Evolutionary conservation across 2,113 vertebrate species (phyloP), one percentile per base, ranked within the genome.

Genomic region (Erythrocebus patas): DNA sequence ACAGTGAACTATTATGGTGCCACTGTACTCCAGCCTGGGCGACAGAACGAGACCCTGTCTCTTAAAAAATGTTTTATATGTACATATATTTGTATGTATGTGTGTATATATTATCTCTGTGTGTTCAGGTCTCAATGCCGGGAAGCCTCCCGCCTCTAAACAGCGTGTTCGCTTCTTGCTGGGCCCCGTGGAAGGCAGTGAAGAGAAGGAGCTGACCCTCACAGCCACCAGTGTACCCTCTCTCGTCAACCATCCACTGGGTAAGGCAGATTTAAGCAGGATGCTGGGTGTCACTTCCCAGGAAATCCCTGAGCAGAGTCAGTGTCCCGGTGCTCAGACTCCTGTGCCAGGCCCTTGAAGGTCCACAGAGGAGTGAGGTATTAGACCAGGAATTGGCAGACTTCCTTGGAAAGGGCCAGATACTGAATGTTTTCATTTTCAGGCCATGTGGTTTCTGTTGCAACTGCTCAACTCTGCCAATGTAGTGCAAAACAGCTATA

Each of bases 181-280:
- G 20, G 66, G 82, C 0, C 96, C 97, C 0, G 50, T 8, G 32
- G 93, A 98, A 73, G 96, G 89, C 22, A 82, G 84, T 3, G 94
- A 97, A 48, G 85, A 96, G 32, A 92, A 98, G 75, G 98, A 86
- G 14, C 17, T 98, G 79, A 98, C 97, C 14, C 97, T 99, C 97
- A 98, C 98, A 27, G 98, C 98, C 35, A 23, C 96, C 35, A 97
- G 68, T 5, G 97, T 99, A 55, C 99, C 99, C 3, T 94, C 97
- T 4, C 98, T 99, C 92, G 98, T 99, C 55, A 97, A 99, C 23
- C 99, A 99, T 80, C 99, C 98, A 2, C 98, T 99, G 66, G 99
- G 99, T 99, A 98, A 98, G 99, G 30, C 35, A 22, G 45, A 40
- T 87, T 68, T 35, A 16, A 40, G n/a, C 40, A 8, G 5, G 27